A percentile compares a stretch with the other conserved stretches of the same genome.
Conservation (phyloP, 1,140 invertebrate species). For the Drosophila paulistorum region DNA sequence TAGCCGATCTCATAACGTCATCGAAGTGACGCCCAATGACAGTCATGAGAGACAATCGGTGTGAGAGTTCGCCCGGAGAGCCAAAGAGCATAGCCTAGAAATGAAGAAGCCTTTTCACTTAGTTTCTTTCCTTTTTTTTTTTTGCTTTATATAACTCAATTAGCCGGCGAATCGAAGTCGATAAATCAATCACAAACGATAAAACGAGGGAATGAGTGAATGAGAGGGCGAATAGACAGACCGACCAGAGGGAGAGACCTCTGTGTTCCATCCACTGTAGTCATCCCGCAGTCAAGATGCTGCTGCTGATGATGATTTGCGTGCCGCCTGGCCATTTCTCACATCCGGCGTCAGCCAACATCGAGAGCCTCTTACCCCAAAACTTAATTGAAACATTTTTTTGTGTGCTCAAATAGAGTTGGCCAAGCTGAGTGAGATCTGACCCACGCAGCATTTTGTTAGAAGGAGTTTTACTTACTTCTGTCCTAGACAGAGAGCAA, state of each 20-base stretch:
- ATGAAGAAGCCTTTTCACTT: constrained; percentile 20
- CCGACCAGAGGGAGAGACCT: constrained; percentile 36
- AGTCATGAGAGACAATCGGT: constrained; percentile 17
- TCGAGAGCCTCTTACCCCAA: background rate
- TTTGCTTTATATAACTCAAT: constrained; percentile 72
- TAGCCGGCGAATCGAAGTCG: constrained; percentile 51
- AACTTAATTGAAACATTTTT: constrained; percentile 80
- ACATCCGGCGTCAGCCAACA: constrained; percentile 62
- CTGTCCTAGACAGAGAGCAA: constrained; percentile 6
- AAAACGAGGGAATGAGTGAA: constrained; percentile 29
- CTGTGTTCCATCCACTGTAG: background rate
- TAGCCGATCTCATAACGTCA: constrained; percentile 26
- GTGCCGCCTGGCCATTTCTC: constrained; percentile 74
- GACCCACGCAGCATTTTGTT: constrained; percentile 67
- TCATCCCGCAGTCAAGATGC: constrained; percentile 51
- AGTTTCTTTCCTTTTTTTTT: constrained; percentile 17
- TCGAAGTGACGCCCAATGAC: constrained; percentile 19
- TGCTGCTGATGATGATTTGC: constrained; percentile 69
- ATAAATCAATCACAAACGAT: constrained; percentile 68
- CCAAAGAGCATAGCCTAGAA: constrained; percentile 29
- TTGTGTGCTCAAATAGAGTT: constrained; percentile 66
- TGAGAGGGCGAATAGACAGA: background rate
- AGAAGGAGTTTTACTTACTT: constrained; percentile 39
- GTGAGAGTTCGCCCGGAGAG: constrained; percentile 40
- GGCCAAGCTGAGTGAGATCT: background rate